Conservation (phyloP, 2,113 vertebrate genomes). For the Rhinichthys klamathensis region DNA sequence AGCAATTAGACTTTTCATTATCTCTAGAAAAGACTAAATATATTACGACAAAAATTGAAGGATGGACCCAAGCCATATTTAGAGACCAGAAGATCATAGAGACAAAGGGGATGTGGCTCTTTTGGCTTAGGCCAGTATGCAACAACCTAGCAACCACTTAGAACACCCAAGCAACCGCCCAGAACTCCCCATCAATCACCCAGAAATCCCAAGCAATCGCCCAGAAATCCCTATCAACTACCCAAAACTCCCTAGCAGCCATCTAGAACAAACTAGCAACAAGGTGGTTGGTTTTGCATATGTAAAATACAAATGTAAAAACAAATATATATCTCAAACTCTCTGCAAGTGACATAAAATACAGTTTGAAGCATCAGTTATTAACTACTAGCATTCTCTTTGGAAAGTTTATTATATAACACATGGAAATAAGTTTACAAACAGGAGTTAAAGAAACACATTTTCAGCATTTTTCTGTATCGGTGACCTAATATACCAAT, state of each 20-base stretch:
- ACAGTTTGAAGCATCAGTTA: neutral
- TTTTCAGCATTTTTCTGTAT: neutral
- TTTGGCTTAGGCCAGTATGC: neutral
- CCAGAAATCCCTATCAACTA: neutral
- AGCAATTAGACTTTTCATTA: neutral
- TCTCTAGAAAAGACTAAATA: neutral
- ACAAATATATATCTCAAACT: neutral
- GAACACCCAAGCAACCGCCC: neutral
- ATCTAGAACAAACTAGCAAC: neutral
- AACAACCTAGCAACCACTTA: neutral
- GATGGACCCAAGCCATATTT: too few relatives aligned
- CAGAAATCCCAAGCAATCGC: too few relatives aligned
- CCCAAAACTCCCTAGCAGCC: neutral
- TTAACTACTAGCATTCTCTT: neutral
- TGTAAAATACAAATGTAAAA: neutral
- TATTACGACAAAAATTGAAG: too few relatives aligned
- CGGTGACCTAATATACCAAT: neutral
- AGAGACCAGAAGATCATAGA: neutral
- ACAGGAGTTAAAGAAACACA: slow-evolving; percentile 42
- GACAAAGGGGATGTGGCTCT: neutral
- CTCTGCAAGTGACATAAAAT: neutral
- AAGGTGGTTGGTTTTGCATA: neutral
- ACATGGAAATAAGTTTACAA: slow-evolving; percentile 33
- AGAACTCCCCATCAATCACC: neutral
- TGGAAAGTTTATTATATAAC: slow-evolving; percentile 43